Base-by-base conservation (phyloP, 1,140 invertebrate genomes). In the Diprion similis region DNA sequence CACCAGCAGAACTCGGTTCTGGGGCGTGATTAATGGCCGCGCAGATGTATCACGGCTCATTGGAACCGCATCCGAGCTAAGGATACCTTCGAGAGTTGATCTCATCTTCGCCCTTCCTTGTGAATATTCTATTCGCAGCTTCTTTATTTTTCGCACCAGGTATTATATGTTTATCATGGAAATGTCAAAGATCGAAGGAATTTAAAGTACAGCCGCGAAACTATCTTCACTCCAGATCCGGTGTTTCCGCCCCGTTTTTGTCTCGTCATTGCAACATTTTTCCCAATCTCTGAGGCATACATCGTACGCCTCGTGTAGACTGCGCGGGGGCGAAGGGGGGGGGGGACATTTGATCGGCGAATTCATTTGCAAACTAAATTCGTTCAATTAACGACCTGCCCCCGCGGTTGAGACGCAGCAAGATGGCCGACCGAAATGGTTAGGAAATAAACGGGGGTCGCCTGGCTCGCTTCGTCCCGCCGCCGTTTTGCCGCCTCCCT, bases 11-110 rank as follows among this genome's bases (percentile, higher is more conserved):
- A 19, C 69, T 37, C 6, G 24, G 46, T 70, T 70, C 45, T 19
- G 19, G 37, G 17, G 8, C 17, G 18, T 70, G 69, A 70, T 70
- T 48, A 46, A 70, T 70, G 69, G 69, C 46, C 17, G 37, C 46
- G 18, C 69, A 37, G 46, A 70, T 70, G 69, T 37, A 70, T 70
- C 69, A 45, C 69, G 37, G 69, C 17, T 45, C 69, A 46, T 37
- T 48, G 69, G 69, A 70, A 70, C 13, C 69, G 51, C 51, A 13
- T 59, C n/a, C 11, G 51, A 6, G 51, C 51, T 59, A 59, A 59
- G 51, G 51, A 59, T 59, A 59, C 51, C 51, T 59, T 0, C 11
- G 51, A 17, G 51, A 15, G 6, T 37, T 37, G 24, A 1, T 37
- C 24, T 37, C 24, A 6, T 37, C 2, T 37, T 6, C 24, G 6